Base-by-base conservation (phyloP, 2,888 invertebrate species). In the Elmis aenea region DNA sequence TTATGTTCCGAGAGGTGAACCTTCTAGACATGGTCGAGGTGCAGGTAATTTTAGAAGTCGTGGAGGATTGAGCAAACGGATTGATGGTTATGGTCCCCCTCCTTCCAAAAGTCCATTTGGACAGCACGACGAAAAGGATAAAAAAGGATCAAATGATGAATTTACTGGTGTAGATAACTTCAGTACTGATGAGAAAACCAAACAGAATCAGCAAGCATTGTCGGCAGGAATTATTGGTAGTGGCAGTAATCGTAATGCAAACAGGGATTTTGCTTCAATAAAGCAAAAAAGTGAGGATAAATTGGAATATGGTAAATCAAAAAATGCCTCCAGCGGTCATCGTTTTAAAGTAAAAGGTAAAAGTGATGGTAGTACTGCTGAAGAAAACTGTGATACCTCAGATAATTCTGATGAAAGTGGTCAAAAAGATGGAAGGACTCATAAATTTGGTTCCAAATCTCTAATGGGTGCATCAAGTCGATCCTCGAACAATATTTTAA, bases 1-100 rank as follows among this genome's bases (percentile, higher is more conserved):
- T 27, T 90, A 90, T 67, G 83, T 86, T 1, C 91, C 91, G 0
- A 77, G 89, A 12, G 92, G 92, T 1, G 91, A 91, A 64, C 92
- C 92, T 0, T 90, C 90, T 1, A 74, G 91, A 30, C 80, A 91
- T 38, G 92, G 92, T 3, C 75, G 92, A 42, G 88, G 85, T 9
- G 76, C 75, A 2, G 51, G 55, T 11, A 58, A 58, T 26, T 56
- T 51, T 28, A 55, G 58, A 34, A 42, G 57, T 26, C 55, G 71
- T 39, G 73, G 75, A 20, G 71, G 71, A 41, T 54, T 72, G 28
- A 72, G 78, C 14, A 75, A 73, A 48, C 72, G 84, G 47, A 79
- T 84, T 38, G 77, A 85, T 48, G 82, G 83, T 3, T 87, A 86
- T 61, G 85, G 87, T 1, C 85, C 85, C n/a, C 86, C 85, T 1